A percentile compares a stretch with the other conserved stretches of the same genome.
Evolutionary conservation across 2,888 invertebrate genomes (phyloP).

Genomic region (Melinaea menophilus): DNA sequence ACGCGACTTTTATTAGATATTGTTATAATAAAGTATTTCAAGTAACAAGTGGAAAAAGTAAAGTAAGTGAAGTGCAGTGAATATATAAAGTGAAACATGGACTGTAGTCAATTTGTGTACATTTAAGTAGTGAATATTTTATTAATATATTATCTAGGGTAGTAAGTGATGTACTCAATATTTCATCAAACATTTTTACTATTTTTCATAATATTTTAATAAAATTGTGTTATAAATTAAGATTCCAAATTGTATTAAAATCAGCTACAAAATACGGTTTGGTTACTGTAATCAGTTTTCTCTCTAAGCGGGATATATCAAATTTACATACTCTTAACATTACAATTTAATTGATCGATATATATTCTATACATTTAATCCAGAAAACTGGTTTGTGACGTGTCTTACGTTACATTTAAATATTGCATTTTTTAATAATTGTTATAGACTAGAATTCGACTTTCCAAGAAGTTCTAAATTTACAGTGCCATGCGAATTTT

Average conservation of each 20-base stretch:
- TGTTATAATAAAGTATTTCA: conserved; percentile 38
- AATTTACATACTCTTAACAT: too few species aligned
- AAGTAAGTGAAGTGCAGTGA: conserved; percentile 65
- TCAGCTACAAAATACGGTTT: too few species aligned
- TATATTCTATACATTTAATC: conserved; percentile 12
- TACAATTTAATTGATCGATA: conserved; percentile 7
- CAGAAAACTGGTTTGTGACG: conserved; percentile 2
- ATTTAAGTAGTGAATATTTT: conserved; percentile 15
- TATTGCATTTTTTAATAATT: conserved; percentile 1
- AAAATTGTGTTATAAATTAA: too few species aligned
- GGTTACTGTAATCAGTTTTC: conserved; percentile 6
- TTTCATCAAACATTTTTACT: too few species aligned
- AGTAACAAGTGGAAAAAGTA: conserved; percentile 39
- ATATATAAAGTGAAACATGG: conserved; percentile 14
- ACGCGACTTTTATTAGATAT: conserved; percentile 43
- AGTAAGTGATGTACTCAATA: not conserved
- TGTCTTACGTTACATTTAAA: conserved; percentile 4
- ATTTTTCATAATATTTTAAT: too few species aligned
- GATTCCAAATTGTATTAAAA: too few species aligned
- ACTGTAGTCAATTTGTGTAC: conserved; percentile 21
- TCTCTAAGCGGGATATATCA: not conserved
- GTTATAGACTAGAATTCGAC: not conserved
- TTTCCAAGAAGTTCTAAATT: too few species aligned
- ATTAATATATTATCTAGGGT: not conserved
- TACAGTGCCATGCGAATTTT: too few species aligned